These are phyloP conservation scores for Thelaira solivaga DNA, from an alignment of 2,888 invertebrate genomes.

Conservation along the genomic window DNA sequence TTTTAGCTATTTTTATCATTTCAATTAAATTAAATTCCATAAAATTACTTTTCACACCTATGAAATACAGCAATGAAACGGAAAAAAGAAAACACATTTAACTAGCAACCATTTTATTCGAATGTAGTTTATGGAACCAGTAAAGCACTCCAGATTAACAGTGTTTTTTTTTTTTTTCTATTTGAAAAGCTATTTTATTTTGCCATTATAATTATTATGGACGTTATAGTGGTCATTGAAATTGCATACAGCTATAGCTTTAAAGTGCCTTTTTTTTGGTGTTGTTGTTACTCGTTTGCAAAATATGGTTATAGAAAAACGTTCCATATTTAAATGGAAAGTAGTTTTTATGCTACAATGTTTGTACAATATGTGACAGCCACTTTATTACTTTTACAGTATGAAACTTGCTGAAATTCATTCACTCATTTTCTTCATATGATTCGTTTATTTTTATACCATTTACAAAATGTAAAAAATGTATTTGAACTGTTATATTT, in stretches of 20 bases:
- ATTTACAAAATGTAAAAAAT: too few species aligned
- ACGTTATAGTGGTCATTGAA: not conserved
- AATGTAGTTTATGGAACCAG: slow-evolving; percentile 5
- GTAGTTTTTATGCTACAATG: too few species aligned
- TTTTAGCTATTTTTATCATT: not conserved
- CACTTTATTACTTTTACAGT: too few species aligned
- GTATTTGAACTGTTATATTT: too few species aligned
- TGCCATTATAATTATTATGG: slow-evolving; percentile 10
- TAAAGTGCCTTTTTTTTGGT: not conserved
- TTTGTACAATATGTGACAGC: too few species aligned
- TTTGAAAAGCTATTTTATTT: not conserved
- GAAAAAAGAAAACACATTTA: not conserved
- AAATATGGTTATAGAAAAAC: too few species aligned
- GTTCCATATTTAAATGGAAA: too few species aligned
- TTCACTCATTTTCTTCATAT: too few species aligned
- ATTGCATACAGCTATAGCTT: not conserved
- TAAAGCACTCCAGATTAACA: not conserved
- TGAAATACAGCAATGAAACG: slow-evolving; percentile 11
- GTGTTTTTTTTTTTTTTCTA: not conserved
- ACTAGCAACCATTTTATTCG: not conserved
- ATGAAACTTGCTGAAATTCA: too few species aligned
- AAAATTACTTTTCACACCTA: slow-evolving; percentile 47
- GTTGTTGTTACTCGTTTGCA: not conserved
- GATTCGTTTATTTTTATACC: too few species aligned
- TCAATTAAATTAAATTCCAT: slow-evolving; percentile 41